Base-by-base conservation (phyloP, 1,140 invertebrate species). In the Atta texana region DNA sequence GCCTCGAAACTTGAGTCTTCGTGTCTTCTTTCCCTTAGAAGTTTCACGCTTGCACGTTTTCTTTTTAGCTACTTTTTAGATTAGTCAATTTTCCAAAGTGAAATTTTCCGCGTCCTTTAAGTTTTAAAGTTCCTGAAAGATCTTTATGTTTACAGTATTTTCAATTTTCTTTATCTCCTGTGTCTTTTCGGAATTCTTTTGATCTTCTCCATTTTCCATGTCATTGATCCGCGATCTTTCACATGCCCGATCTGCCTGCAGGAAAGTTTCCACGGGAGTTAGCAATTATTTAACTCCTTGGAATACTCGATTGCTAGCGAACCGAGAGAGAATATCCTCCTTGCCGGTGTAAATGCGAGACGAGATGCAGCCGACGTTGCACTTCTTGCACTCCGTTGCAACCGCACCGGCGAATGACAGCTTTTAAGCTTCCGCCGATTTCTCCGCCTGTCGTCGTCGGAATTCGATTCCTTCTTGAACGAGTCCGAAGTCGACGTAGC, bases 251-350 rank as follows among this genome's bases (percentile, higher is more conserved):
- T 84, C 80, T 74, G 55, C 68, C 80, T 49, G 69, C 2, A 63
- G 55, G 69, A 28, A 84, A 84, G 69, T 84, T 84, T 84, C 69
- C 80, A 51, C 69, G 39, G 80, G 80, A 84, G 69, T 84, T 84
- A 61, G 69, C 80, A 84, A 84, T 84, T 84, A 84, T 84, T 84
- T 84, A 84, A 84, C 80, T 74, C 80, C 69, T 59, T 49, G 80
- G 80, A 84, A 84, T 84, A 84, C 55, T 75, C 80, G 80, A 84
- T 84, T 61, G 69, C 80, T 39, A 74, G 53, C 68, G 39, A 61
- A 84, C 68, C 69, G 69, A 84, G 80, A 84, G 72, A 84, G 69
- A 74, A 75, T 74, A 74, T 74, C 80, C 55, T 49, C 39, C 55
- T 49, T 44, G 69, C 14, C 80, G 39, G 69, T 74, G 69, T 84